These are phyloP conservation scores for Epirrita christyi DNA, from an alignment of 2,888 invertebrate genomes.

Conservation along the genomic window DNA sequence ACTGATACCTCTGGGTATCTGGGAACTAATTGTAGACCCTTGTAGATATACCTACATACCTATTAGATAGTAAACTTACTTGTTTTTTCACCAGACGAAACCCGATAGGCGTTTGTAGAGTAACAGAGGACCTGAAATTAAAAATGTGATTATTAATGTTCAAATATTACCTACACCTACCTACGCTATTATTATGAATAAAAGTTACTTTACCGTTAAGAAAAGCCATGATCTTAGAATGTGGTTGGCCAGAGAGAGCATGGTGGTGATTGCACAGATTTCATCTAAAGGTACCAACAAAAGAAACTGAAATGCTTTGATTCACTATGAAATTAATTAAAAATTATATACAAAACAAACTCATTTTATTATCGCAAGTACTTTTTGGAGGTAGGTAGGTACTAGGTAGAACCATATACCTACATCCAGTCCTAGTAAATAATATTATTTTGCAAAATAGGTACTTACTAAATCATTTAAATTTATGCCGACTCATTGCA, in stretches of 20 bases:
- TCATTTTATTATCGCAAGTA: constrained; percentile 32
- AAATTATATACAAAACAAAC: constrained; percentile 43
- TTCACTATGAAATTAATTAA: constrained; percentile 66
- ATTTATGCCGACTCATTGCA: no score
- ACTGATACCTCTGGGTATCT: neutral
- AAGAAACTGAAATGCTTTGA: constrained; percentile 38
- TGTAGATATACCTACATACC: neutral
- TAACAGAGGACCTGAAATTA: constrained; percentile 27
- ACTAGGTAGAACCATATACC: neutral
- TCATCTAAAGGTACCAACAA: constrained; percentile 20
- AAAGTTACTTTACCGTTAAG: constrained; percentile 48
- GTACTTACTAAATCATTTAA: constrained; percentile 28
- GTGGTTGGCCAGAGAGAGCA: constrained; percentile 47
- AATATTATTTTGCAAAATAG: constrained; percentile 21
- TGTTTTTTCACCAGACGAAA: constrained; percentile 46
- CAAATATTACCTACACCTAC: neutral
- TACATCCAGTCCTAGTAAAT: neutral
- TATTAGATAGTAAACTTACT: constrained; percentile 42
- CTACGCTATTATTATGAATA: neutral
- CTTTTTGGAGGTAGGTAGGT: neutral
- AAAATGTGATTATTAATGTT: neutral
- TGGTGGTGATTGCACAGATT: constrained; percentile 46
- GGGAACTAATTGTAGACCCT: neutral
- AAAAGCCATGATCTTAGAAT: constrained; percentile 49
- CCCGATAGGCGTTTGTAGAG: constrained; percentile 38